phyloP scores from a whole-genome alignment of 2,797 vertebrate species.

The Podarcis siculus region DNA sequence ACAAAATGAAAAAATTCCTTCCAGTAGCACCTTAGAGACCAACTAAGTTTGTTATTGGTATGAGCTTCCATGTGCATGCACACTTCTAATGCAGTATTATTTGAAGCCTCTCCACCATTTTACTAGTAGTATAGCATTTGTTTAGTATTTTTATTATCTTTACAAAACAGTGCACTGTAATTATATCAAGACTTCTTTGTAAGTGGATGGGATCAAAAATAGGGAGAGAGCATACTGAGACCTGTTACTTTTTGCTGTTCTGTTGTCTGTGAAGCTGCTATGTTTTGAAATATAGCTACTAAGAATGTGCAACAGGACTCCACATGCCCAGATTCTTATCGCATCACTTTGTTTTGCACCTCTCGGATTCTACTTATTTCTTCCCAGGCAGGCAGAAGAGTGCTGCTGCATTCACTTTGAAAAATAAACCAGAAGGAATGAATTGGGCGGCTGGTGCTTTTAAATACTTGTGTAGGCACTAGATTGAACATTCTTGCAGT shows the following conservation, averaged over 20 bases:
- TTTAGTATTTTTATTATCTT: too few relatives aligned
- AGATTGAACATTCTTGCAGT: constrained; percentile 26
- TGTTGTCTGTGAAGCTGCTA: constrained; percentile 9
- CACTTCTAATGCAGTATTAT: too few relatives aligned
- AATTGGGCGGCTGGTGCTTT: constrained; percentile 12
- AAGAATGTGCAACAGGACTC: constrained; percentile 56
- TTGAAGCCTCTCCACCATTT: neutral
- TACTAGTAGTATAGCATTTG: neutral
- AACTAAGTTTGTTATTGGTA: too few relatives aligned
- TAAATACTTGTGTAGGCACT: constrained; percentile 28
- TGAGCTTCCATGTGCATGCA: too few relatives aligned
- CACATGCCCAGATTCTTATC: constrained; percentile 58
- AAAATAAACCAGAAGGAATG: neutral
- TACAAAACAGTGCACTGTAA: neutral
- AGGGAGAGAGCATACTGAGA: neutral
- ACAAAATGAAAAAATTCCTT: too few relatives aligned
- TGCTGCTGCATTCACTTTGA: constrained; percentile 46
- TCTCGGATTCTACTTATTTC: constrained; percentile 53
- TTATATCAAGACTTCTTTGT: neutral
- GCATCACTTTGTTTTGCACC: constrained; percentile 70
- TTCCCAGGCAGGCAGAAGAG: constrained; percentile 66
- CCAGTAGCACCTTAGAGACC: too few relatives aligned
- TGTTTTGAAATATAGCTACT: constrained; percentile 48
- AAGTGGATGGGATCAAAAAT: neutral
- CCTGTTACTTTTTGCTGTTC: constrained; percentile 32